phyloP scores from a whole-genome alignment of 2,888 invertebrate genomes.

The Pristionchus exspectatus region DNA sequence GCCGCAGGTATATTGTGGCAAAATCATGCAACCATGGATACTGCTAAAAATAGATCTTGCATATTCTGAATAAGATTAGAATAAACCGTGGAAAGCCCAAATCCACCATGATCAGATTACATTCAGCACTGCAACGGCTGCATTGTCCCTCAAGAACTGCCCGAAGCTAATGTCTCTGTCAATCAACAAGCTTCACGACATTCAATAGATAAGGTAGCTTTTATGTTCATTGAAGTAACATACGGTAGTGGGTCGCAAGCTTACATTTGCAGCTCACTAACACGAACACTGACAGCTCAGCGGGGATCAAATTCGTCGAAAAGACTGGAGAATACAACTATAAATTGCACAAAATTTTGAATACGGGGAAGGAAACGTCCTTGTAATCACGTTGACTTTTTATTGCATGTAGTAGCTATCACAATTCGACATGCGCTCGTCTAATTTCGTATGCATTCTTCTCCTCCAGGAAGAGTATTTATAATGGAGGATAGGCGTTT shows the following conservation, averaged over 20 bases:
- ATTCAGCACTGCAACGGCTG: not conserved
- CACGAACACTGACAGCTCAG: not conserved
- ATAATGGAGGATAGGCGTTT: no score
- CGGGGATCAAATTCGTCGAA: not conserved
- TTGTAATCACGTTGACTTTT: not conserved
- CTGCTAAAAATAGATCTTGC: no score
- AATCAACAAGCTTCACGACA: not conserved
- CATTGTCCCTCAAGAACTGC: not conserved
- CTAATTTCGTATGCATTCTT: no score
- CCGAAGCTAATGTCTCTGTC: not conserved
- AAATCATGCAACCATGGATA: no score
- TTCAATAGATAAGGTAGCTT: not conserved
- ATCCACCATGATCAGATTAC: not conserved
- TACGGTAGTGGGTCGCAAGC: not conserved
- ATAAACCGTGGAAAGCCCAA: no score
- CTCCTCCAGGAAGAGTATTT: no score
- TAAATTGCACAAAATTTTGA: not conserved
- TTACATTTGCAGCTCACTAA: not conserved
- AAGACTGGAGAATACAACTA: not conserved
- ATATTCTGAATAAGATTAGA: no score
- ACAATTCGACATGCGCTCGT: no score
- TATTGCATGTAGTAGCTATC: no score
- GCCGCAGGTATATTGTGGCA: no score
- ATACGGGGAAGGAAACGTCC: conserved; percentile 14
- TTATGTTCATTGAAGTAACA: no score